Percentiles rank a stretch among this genome's conserved stretches.
phyloP scores from a whole-genome alignment of 2,113 vertebrate species.

The Odocoileus virginianus region DNA sequence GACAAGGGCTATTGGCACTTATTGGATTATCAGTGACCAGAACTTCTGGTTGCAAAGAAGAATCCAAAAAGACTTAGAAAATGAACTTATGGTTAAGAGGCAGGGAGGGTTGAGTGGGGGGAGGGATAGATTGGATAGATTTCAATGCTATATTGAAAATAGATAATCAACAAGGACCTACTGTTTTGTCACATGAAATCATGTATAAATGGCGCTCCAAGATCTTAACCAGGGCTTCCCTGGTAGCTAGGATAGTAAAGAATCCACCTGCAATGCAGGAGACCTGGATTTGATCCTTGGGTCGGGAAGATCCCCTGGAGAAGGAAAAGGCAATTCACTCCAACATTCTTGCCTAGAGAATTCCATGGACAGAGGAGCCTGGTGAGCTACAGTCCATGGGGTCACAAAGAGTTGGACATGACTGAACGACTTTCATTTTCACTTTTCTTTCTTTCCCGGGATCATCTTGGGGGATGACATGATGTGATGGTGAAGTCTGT shows the following conservation, averaged over 20 bases:
- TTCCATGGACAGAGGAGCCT: background rate
- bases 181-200: background rate
- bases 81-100: background rate
- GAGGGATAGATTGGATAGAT: background rate
- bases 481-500: background rate
- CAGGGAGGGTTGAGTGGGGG: accelerated
- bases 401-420: background rate
- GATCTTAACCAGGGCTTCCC: background rate
- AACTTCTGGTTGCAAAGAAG: background rate
- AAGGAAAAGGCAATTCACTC: background rate
- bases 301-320: background rate
- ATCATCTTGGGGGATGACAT: background rate
- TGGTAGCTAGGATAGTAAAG: background rate
- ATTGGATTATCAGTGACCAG: background rate
- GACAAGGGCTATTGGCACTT: background rate
- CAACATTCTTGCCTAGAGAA: background rate
- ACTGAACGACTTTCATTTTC: background rate
- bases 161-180: background rate
- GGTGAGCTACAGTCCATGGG: background rate
- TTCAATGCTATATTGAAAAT: background rate
- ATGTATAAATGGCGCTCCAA: accelerated
- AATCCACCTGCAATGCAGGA: background rate
- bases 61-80: background rate
- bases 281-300: background rate
- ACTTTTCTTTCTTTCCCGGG: background rate